Evolutionary conservation across 2,113 vertebrate genomes (phyloP).

Genomic region (Bos javanicus): DNA sequence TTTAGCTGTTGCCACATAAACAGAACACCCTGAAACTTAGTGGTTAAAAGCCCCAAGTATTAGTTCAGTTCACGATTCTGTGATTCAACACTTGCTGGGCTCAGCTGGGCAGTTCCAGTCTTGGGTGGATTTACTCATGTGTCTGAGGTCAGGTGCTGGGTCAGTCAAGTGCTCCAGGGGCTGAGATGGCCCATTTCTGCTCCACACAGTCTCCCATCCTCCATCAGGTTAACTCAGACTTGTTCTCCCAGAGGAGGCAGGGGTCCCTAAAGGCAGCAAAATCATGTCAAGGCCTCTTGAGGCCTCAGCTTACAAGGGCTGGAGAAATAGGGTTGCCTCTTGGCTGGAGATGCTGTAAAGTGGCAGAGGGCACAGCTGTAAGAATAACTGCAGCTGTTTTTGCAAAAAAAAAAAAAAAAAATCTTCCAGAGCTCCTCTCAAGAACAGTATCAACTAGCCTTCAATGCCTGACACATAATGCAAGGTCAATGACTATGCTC

Average conservation of each 20-base stretch:
- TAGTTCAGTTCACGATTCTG: background rate
- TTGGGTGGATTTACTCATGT: background rate
- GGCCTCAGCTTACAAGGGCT: background rate
- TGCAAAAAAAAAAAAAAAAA: background rate
- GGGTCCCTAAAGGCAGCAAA: background rate
- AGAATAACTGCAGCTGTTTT: background rate
- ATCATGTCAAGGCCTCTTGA: background rate
- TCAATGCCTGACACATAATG: background rate
- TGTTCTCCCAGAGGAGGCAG: background rate
- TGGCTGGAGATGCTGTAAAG: background rate
- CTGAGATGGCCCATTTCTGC: background rate
- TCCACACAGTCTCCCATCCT: background rate
- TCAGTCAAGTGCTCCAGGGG: background rate
- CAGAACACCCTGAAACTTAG: background rate
- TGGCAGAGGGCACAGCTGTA: background rate
- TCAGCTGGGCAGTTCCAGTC: background rate
- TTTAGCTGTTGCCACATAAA: background rate
- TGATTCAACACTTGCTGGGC: background rate
- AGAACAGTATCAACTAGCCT: background rate
- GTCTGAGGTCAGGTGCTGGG: background rate
- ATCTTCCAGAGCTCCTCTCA: background rate
- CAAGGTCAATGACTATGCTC: background rate
- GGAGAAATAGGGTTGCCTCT: background rate
- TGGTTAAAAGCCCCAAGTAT: background rate
- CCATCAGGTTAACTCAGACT: background rate